Evolutionary conservation across 30 jellyfish, hydroid and myxozoan species (phyloP).

Genomic region (Aurelia coerulea): DNA sequence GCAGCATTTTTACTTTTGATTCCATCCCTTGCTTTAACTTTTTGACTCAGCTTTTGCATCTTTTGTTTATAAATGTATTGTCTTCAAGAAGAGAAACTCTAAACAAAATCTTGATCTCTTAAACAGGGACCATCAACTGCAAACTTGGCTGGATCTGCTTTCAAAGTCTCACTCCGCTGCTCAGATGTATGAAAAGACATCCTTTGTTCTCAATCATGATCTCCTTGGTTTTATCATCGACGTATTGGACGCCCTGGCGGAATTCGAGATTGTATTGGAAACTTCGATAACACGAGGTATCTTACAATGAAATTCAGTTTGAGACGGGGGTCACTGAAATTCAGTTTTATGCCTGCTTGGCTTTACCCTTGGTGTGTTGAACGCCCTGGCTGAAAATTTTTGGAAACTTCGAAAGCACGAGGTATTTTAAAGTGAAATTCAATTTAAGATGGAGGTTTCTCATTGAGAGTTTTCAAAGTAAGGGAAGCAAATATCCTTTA

Average conservation of each 20-base stretch:
- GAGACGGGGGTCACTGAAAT: background rate
- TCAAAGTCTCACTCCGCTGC: conserved; percentile 63
- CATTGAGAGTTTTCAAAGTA: too few relatives aligned
- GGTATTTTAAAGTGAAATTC: conserved; percentile 36
- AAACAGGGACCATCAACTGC: conserved; percentile 83
- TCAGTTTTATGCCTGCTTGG: background rate
- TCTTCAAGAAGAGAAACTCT: background rate
- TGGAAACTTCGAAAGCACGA: conserved; percentile 89
- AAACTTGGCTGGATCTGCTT: conserved; percentile 77
- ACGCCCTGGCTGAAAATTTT: conserved; percentile 79
- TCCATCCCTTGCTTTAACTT: background rate
- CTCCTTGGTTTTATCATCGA: conserved; percentile 60
- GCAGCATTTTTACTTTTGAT: background rate
- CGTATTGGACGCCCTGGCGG: conserved; percentile 87
- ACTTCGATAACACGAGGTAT: conserved; percentile 93
- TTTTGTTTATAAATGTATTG: background rate
- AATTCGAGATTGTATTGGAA: conserved; percentile 77
- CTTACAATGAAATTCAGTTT: too few relatives aligned
- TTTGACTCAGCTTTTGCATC: background rate
- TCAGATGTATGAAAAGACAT: conserved; percentile 82
- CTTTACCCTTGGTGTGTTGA: conserved; percentile 76
- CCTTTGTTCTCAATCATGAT: conserved; percentile 74
- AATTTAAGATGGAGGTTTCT: background rate
- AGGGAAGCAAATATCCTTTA: too few relatives aligned
- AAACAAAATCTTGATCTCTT: conserved; percentile 11